Evolutionary conservation across 1,140 invertebrate genomes (phyloP).

Genomic region (Aphidius ervi): DNA sequence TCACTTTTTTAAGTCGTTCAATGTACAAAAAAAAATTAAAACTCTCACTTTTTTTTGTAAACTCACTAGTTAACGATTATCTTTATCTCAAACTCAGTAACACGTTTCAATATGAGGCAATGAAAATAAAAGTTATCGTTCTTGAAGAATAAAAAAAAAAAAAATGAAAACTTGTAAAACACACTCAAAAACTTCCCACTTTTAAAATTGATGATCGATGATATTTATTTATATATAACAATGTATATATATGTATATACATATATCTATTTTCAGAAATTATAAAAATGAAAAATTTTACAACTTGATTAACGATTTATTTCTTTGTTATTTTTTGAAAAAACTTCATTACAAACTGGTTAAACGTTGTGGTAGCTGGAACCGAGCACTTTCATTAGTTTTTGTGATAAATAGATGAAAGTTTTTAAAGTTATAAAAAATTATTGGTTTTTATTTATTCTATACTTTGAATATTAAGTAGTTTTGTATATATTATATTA

Average conservation of each 20-base stretch:
- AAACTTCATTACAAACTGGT: neutral
- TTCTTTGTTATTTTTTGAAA: no score
- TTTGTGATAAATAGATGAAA: neutral
- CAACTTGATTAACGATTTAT: no score
- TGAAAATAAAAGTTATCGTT: neutral
- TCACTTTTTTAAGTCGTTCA: neutral
- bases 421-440: neutral
- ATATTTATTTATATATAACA: no score
- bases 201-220: no score
- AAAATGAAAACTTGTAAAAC: no score
- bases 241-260: no score
- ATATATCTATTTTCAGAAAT: no score
- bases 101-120: neutral
- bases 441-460: slow-evolving; percentile 2
- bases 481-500: slow-evolving; percentile 1
- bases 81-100: neutral
- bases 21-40: neutral
- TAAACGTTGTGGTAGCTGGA: slow-evolving; percentile 5
- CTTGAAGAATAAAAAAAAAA: no score
- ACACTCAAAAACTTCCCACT: no score
- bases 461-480: neutral
- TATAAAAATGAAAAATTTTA: no score
- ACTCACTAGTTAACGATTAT: neutral
- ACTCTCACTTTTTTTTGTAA: neutral
- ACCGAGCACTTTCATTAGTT: slow-evolving; percentile 34